A percentile compares a stretch with the other conserved stretches of the same genome.
These are phyloP conservation scores for Hemicrepidius hirtus DNA, from an alignment of 2,888 invertebrate genomes.

Conservation along the genomic window DNA sequence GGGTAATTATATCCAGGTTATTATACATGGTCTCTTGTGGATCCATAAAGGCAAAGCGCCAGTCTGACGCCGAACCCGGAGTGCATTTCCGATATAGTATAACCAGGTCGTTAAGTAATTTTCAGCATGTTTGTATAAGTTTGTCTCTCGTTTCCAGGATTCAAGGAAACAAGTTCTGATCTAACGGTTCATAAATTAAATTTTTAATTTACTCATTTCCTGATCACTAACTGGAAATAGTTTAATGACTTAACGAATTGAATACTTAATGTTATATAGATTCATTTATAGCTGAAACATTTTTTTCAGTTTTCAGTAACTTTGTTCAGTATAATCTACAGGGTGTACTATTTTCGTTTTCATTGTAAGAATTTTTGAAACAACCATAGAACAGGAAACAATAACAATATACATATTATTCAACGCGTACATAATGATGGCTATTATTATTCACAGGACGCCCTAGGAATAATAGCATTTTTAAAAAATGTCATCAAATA, in stretches of 20 bases:
- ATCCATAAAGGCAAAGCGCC: conserved; percentile 42
- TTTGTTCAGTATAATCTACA: too few species aligned
- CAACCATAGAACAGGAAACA: too few species aligned
- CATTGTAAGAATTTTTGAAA: too few species aligned
- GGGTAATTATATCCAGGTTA: conserved; percentile 25
- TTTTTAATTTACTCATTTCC: neutral
- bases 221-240: conserved; percentile 8
- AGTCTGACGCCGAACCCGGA: conserved; percentile 33
- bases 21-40: conserved; percentile 18
- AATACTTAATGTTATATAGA: neutral
- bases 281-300: neutral
- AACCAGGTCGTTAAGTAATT: conserved; percentile 33
- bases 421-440: too few species aligned
- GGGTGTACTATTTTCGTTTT: too few species aligned
- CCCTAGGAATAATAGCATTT: too few species aligned
- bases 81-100: conserved; percentile 28
- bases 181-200: conserved; percentile 23
- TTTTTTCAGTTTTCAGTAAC: too few species aligned
- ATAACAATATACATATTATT: too few species aligned
- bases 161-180: neutral
- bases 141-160: neutral
- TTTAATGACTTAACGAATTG: neutral
- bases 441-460: too few species aligned
- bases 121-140: conserved; percentile 13
- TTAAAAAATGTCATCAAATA: too few species aligned